Evolutionary conservation across 2,888 invertebrate genomes (phyloP).

Genomic region (Biston betularia): DNA sequence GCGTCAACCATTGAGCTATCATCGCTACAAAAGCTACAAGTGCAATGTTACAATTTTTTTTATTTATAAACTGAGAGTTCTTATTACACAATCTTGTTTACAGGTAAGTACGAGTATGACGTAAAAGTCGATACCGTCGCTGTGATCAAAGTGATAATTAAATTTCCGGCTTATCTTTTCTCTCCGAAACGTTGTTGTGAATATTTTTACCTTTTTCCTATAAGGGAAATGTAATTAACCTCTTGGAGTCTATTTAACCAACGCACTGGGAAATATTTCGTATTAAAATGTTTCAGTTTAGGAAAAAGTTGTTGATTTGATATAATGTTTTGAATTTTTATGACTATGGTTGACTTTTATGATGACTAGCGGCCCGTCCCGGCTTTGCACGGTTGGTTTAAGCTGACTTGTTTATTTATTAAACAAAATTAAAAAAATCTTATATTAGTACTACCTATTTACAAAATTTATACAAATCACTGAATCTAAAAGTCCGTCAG

Average conservation of each 20-base stretch:
- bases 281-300: not conserved
- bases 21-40: not conserved
- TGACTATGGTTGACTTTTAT: too few species aligned
- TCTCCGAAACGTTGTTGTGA: slow-evolving; percentile 28
- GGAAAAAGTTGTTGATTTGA: not conserved
- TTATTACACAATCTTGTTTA: slow-evolving; percentile 5
- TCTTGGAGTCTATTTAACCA: slow-evolving; percentile 12
- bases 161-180: slow-evolving; percentile 42
- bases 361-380: too few species aligned
- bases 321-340: too few species aligned
- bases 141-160: slow-evolving; percentile 34
- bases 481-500: too few species aligned
- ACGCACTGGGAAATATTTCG: not conserved
- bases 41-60: not conserved
- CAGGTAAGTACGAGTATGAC: slow-evolving; percentile 6
- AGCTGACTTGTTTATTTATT: too few species aligned
- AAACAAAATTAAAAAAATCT: too few species aligned
- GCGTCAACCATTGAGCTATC: too few species aligned
- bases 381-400: too few species aligned
- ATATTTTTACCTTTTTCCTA: slow-evolving; percentile 27
- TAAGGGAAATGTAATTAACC: slow-evolving; percentile 17
- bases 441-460: too few species aligned
- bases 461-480: too few species aligned
- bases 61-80: not conserved
- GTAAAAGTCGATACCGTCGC: slow-evolving; percentile 19